Evolutionary conservation across 1,140 invertebrate species (phyloP).

Genomic region (Gryon sp.): DNA sequence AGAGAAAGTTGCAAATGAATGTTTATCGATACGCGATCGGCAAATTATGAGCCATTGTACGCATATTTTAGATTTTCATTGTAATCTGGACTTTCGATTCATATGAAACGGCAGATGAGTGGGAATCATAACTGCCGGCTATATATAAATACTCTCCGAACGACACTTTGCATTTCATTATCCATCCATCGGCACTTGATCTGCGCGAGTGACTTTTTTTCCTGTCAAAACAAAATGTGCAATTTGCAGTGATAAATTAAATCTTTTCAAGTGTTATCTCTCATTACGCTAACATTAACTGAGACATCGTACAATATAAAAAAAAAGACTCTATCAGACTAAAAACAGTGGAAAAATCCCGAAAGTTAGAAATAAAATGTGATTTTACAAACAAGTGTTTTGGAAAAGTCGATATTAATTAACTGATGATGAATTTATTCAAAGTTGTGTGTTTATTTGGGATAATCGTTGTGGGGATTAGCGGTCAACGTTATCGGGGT

Average conservation of each 20-base stretch:
- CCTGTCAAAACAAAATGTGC: neutral
- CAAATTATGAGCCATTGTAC: conserved; percentile 33
- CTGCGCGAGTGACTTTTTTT: neutral
- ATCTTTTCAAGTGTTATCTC: too few relatives aligned
- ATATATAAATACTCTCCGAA: conserved; percentile 23
- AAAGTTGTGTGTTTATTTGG: too few relatives aligned
- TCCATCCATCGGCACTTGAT: neutral
- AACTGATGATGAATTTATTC: too few relatives aligned
- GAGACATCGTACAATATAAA: too few relatives aligned
- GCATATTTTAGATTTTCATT: conserved; percentile 44
- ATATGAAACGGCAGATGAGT: conserved; percentile 31
- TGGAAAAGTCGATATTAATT: too few relatives aligned
- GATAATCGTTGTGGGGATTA: neutral
- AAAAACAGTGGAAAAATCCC: too few relatives aligned
- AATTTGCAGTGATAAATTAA: neutral
- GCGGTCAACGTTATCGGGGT: neutral
- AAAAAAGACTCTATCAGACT: too few relatives aligned
- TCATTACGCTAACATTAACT: too few relatives aligned
- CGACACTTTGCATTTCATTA: conserved; percentile 22
- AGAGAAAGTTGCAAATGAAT: conserved; percentile 42
- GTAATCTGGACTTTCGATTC: conserved; percentile 46
- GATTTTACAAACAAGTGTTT: too few relatives aligned
- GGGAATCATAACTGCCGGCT: conserved; percentile 14
- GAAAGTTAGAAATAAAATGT: too few relatives aligned
- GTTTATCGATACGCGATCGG: conserved; percentile 5